A percentile compares a stretch with the other conserved stretches of the same genome.
phyloP scores from a whole-genome alignment of 2,113 vertebrate genomes.

The Gopherus flavomarginatus region DNA sequence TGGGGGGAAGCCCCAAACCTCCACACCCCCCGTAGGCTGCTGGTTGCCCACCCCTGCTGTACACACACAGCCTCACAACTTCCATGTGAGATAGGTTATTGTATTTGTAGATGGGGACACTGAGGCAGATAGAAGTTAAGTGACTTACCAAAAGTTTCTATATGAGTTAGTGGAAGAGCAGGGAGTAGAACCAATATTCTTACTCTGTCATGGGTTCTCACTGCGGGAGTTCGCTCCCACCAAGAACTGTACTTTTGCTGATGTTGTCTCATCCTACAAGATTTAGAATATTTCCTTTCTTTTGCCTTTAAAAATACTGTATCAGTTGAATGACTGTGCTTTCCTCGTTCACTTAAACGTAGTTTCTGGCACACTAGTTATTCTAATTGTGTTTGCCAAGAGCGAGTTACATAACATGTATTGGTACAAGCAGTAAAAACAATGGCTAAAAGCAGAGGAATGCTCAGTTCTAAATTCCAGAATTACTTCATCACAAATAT shows the following conservation, averaged over 20 bases:
- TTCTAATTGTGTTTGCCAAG: background rate
- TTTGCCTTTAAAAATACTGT: background rate
- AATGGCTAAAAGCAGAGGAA: background rate
- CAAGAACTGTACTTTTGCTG: background rate
- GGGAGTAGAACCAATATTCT: background rate
- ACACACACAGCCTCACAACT: background rate
- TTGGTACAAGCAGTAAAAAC: background rate
- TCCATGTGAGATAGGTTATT: background rate
- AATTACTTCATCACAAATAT: background rate
- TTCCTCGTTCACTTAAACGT: background rate
- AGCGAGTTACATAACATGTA: background rate
- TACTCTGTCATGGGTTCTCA: background rate
- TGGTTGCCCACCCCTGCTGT: too few relatives aligned
- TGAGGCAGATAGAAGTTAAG: background rate
- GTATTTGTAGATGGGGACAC: background rate
- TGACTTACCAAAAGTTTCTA: background rate
- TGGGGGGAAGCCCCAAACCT: too few relatives aligned
- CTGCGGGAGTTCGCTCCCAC: background rate
- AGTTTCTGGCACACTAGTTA: background rate
- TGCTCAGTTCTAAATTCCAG: background rate
- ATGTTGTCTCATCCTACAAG: background rate
- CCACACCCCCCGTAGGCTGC: too few relatives aligned
- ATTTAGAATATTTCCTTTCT: background rate
- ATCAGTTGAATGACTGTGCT: background rate
- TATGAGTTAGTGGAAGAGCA: background rate